Evolutionary conservation across 2,797 vertebrate species (phyloP), one percentile per base, ranked within the genome.

Genomic region (Premnoplex brunnescens): DNA sequence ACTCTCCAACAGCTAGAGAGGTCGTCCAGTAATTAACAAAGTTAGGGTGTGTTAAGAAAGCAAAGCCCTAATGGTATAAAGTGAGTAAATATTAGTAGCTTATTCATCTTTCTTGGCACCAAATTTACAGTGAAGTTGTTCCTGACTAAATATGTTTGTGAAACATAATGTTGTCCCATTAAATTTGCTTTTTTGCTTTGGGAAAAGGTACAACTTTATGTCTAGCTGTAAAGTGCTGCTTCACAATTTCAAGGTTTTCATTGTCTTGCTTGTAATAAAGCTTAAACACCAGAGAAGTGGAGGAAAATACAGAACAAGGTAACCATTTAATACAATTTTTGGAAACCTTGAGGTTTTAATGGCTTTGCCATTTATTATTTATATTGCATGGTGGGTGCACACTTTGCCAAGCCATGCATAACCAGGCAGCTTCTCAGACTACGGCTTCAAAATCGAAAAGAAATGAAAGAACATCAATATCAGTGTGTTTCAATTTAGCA

Each of bases 321-420:
- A 85, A 74, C 5, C 2, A 55, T 87, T 93, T 95, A 83, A 89
- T 66, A 78, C 27, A 68, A 66, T 51, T 41, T 62, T 66, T 74
- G 52, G 81, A 92, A 87, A 58, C 37, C 37, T 87, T 93, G 63
- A 72, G 27, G 51, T 51, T 93, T 89, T 89, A 96, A 94, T 91
- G 78, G 46, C 28, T 89, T 89, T 85, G 32, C 26, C 69, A 89
- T 96, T 83, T 85, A 91, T 93, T 95, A 95, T 95, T 97, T 91
- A 96, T 89, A 55, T 48, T 52, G 39, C 23, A 20, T 41, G 13
- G 44, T 85, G 73, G 9, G 6, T 62, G 49, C n/a, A 41, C 36
- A 10, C 49, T 92, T 89, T 91, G 95, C 93, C 64, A 94, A 91
- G 59, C 34, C 77, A 43, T 68, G 76, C 22, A 76, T 79, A 92